Conservation (phyloP, 2,888 invertebrate genomes). For the Apamea sordens region DNA sequence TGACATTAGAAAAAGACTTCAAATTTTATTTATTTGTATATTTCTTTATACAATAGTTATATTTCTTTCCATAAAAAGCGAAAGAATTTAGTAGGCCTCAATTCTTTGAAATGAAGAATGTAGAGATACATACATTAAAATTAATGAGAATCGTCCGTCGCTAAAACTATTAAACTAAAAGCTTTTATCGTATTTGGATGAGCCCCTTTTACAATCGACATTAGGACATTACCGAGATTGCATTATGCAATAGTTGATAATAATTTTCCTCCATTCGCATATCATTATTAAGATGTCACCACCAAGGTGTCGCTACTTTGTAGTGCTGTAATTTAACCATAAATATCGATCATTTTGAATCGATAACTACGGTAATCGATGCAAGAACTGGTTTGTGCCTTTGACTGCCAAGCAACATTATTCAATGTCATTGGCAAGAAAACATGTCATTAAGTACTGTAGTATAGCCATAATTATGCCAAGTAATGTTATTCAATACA, state of each 20-base stretch:
- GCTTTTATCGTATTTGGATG: neutral
- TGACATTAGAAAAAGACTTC: neutral
- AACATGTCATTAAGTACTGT: slow-evolving; percentile 55
- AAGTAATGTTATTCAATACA: slow-evolving; percentile 56
- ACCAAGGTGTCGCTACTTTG: slow-evolving; percentile 8
- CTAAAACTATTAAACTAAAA: slow-evolving; percentile 1
- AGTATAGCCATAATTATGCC: slow-evolving; percentile 52
- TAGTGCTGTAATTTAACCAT: slow-evolving; percentile 28
- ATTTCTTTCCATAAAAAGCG: no score
- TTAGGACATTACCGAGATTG: neutral
- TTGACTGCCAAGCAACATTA: slow-evolving; percentile 40
- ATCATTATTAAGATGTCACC: slow-evolving; percentile 30
- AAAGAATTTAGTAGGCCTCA: no score
- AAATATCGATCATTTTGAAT: slow-evolving; percentile 49
- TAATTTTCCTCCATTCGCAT: slow-evolving; percentile 16
- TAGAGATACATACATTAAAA: slow-evolving; percentile 12
- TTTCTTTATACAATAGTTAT: no score
- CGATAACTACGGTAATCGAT: slow-evolving; percentile 52
- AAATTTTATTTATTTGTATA: neutral
- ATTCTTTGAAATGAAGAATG: neutral
- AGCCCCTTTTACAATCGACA: neutral
- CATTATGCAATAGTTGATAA: slow-evolving; percentile 4
- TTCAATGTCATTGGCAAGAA: slow-evolving; percentile 68
- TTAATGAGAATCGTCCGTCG: neutral
- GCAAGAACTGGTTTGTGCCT: slow-evolving; percentile 55